These are phyloP conservation scores for mouse (Mus musculus) DNA, from an alignment of 2,113 vertebrate genomes.

Conservation along the genomic window GRCm39 chr8:73790501-73791000, in stretches of 20 bases:
- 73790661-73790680: neutral
- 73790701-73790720: neutral
- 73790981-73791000: neutral
- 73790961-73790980: neutral
- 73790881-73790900: neutral
- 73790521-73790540: neutral
- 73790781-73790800: neutral
- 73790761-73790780: neutral
- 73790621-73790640: neutral
- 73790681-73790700: too few relatives aligned
- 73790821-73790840: neutral
- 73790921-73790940: slow-evolving; percentile 34
- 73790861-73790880: neutral
- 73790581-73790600: neutral
- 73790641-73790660: neutral
- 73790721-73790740: neutral
- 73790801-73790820: neutral
- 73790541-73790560: neutral
- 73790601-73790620: neutral
- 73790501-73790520: neutral
- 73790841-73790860: too few relatives aligned
- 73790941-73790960: neutral
- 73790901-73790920: neutral
- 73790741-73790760: neutral
- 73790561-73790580: slow-evolving; percentile 21